Evolutionary conservation across 2,888 invertebrate species (phyloP).

Genomic region (Acanthacorydalis orientalis): DNA sequence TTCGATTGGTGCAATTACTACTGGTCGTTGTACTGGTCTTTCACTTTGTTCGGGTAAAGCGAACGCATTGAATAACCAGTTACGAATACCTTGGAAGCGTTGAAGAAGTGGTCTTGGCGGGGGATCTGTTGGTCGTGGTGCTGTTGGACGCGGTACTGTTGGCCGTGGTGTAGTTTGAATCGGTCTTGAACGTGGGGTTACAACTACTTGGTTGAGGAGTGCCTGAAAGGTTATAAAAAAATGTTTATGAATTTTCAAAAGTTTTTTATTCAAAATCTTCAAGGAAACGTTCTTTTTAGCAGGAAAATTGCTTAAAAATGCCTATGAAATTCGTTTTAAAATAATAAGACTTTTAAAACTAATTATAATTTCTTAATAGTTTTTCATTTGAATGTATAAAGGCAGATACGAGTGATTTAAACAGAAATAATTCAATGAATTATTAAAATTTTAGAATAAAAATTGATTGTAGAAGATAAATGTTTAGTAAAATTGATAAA

Average conservation of each 20-base stretch:
- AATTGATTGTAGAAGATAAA: too few species aligned
- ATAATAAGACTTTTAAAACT: too few species aligned
- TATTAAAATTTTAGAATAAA: too few species aligned
- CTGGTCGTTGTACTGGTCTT: slow-evolving; percentile 9
- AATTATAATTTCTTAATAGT: too few species aligned
- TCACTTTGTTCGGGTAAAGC: slow-evolving; percentile 9
- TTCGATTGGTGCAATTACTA: not conserved
- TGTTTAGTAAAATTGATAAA: too few species aligned
- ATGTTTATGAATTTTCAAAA: not conserved
- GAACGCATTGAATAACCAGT: slow-evolving; percentile 24
- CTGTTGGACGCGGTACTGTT: slow-evolving; percentile 26
- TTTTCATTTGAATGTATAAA: too few species aligned
- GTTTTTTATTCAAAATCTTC: not conserved
- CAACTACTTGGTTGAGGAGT: slow-evolving; percentile 39
- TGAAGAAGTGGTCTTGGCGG: not conserved
- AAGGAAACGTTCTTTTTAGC: too few species aligned
- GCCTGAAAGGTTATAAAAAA: slow-evolving; percentile 20
- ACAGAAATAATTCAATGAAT: too few species aligned
- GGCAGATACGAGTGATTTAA: too few species aligned
- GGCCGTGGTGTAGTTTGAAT: slow-evolving; percentile 26
- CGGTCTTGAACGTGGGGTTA: slow-evolving; percentile 33
- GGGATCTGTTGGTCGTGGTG: slow-evolving; percentile 25
- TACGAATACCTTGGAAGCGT: slow-evolving; percentile 15
- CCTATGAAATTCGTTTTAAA: too few species aligned
- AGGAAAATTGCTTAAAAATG: too few species aligned